A percentile compares a stretch with the other conserved stretches of the same genome.
These are phyloP conservation scores for Clinocottus analis DNA, from an alignment of 2,113 vertebrate genomes.

Conservation along the genomic window DNA sequence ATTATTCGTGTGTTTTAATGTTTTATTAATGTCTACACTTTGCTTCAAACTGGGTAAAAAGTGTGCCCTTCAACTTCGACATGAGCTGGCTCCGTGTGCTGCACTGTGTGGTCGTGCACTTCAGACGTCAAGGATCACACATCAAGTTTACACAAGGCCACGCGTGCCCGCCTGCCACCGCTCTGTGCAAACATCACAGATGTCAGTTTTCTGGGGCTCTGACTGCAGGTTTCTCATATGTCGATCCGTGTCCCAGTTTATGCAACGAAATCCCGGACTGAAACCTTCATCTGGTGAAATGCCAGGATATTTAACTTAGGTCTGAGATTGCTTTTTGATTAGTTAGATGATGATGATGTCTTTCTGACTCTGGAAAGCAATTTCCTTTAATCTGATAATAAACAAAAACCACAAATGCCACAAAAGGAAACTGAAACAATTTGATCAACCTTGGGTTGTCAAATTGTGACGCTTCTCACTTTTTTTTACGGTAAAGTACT, in stretches of 20 bases:
- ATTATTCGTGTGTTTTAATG: not conserved
- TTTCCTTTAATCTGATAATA: not conserved
- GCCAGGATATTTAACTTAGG: not conserved
- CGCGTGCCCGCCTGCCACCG: no score
- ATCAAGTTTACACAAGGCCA: not conserved
- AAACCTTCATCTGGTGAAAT: not conserved
- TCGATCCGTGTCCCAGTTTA: no score
- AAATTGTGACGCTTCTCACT: conserved; percentile 10
- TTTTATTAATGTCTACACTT: not conserved
- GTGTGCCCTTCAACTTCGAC: not conserved
- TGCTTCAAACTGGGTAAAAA: not conserved
- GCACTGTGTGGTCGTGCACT: not conserved
- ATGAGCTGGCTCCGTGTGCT: not conserved
- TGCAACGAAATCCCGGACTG: no score
- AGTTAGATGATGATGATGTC: no score
- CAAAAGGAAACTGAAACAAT: not conserved
- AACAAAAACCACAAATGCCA: not conserved
- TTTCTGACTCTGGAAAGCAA: no score
- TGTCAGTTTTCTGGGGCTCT: not conserved
- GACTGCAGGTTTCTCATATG: no score
- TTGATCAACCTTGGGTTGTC: not conserved
- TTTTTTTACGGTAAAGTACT: not conserved
- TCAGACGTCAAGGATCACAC: not conserved
- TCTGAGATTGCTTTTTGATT: no score
- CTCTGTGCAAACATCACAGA: not conserved